Conservation (phyloP, 2,113 vertebrate genomes). For the Todiramphus chloris region DNA sequence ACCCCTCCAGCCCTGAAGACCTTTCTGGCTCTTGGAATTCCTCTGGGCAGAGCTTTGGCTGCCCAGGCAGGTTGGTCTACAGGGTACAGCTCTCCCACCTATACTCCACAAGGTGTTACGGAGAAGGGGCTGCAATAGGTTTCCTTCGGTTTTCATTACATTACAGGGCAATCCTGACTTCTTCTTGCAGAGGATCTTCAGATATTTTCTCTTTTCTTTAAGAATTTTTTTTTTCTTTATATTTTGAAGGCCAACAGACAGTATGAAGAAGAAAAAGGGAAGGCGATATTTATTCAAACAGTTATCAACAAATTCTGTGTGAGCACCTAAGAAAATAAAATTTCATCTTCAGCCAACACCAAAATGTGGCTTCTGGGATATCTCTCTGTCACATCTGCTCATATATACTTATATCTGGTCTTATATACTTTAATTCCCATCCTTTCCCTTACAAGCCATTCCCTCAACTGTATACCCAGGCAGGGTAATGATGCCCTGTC, state of each 20-base stretch:
- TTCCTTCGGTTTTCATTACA: background rate
- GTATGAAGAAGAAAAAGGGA: background rate
- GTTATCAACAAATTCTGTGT: background rate
- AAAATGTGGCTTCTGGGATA: background rate
- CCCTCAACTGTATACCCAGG: background rate
- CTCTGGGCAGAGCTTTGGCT: background rate
- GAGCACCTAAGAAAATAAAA: background rate
- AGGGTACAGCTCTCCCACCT: background rate
- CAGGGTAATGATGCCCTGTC: background rate
- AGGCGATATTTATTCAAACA: background rate
- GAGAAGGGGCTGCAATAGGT: background rate
- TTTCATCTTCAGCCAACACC: background rate
- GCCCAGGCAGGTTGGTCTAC: background rate
- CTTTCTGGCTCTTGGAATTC: background rate
- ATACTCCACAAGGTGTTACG: accelerated
- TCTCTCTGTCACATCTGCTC: background rate
- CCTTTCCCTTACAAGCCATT: background rate
- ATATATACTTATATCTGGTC: too few species aligned
- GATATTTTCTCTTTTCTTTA: background rate
- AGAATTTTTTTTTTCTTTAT: background rate
- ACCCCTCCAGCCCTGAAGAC: background rate
- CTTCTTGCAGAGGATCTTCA: background rate
- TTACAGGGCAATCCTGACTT: background rate
- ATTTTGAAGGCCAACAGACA: background rate
- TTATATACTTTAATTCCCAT: background rate